phyloP scores from a whole-genome alignment of 2,797 vertebrate genomes.

The Sebastes itinus region DNA sequence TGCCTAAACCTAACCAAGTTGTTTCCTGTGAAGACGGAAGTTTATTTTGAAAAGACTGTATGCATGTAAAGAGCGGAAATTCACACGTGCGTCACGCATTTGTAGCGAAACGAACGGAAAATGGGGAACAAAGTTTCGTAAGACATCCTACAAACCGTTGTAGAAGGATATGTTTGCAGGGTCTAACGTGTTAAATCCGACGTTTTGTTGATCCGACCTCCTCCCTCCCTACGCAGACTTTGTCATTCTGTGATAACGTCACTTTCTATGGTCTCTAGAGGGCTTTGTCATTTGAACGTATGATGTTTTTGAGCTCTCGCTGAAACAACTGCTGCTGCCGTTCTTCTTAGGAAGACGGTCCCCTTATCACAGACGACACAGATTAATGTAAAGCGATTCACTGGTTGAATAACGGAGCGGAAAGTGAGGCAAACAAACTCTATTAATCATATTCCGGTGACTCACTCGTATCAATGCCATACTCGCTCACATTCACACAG shows the following conservation, averaged over 20 bases:
- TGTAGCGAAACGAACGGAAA: too few species aligned
- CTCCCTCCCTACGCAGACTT: neutral
- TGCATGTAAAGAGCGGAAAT: too few species aligned
- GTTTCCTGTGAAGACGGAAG: too few species aligned
- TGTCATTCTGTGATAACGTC: neutral
- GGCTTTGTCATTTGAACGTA: neutral
- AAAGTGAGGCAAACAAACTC: conserved; percentile 15
- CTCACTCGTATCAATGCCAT: conserved; percentile 32
- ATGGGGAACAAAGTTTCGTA: fast-evolving
- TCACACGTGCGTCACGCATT: too few species aligned
- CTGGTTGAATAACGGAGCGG: conserved; percentile 14
- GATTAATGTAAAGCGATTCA: neutral
- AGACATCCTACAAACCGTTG: too few species aligned
- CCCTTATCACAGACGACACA: neutral
- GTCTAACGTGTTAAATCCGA: neutral
- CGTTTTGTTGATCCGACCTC: neutral
- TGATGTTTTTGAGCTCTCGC: neutral
- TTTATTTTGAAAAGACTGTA: too few species aligned
- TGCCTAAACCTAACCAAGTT: too few species aligned
- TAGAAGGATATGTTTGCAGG: neutral
- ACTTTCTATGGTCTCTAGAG: neutral
- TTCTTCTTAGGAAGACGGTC: neutral
- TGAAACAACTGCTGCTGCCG: neutral
- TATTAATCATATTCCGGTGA: conserved; percentile 47
- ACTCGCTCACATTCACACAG: conserved; percentile 20